These are phyloP conservation scores for Stercorarius parasiticus DNA, from an alignment of 2,113 vertebrate species.

Conservation along the genomic window DNA sequence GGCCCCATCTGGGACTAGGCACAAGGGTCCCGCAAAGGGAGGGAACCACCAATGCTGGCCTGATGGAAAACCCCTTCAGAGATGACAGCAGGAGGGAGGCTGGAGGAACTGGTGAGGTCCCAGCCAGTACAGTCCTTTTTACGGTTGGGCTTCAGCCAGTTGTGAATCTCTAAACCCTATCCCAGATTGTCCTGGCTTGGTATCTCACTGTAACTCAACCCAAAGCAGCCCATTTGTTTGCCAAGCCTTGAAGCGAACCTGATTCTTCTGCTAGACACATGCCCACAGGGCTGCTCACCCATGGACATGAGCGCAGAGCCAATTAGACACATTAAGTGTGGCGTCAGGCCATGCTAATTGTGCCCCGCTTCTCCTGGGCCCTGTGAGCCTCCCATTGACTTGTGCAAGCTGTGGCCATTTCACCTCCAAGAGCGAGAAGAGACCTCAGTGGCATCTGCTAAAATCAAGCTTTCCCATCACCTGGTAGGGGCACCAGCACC, in stretches of 20 bases:
- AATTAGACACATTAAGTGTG: not conserved
- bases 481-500: not conserved
- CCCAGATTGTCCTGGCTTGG: not conserved
- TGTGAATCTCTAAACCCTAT: not conserved
- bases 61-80: not conserved
- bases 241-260: not conserved
- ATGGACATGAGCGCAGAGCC: accelerated
- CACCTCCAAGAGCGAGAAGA: not conserved
- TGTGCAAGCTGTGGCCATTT: not conserved
- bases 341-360: not conserved
- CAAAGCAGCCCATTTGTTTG: not conserved
- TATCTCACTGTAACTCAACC: not conserved
- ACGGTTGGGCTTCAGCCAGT: not conserved
- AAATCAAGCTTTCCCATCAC: not conserved
- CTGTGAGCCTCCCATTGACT: not conserved
- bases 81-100: accelerated
- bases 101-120: not conserved
- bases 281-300: not conserved
- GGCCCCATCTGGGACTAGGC: not conserved
- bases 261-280: not conserved
- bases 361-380: not conserved
- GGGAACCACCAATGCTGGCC: not conserved
- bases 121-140: not conserved
- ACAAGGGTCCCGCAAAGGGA: not conserved
- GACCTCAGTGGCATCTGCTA: not conserved